Evolutionary conservation across 2,888 invertebrate genomes (phyloP).

Genomic region (Andrena flavipes): DNA sequence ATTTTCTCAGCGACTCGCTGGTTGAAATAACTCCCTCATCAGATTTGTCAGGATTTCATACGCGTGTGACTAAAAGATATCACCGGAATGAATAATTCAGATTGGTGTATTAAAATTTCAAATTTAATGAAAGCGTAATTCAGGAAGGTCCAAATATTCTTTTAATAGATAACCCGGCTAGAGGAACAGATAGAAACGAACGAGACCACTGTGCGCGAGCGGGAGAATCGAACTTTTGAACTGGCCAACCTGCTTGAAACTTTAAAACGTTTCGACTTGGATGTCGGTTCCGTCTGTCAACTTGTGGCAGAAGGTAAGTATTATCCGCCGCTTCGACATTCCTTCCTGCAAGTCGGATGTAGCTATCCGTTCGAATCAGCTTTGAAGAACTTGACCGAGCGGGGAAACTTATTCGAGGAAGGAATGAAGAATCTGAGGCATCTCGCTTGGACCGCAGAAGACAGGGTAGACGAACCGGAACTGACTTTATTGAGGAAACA

Average conservation of each 20-base stretch:
- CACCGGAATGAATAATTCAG: no score
- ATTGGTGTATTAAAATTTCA: no score
- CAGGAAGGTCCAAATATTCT: background rate
- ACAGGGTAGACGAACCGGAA: slow-evolving; percentile 56
- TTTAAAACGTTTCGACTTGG: slow-evolving; percentile 70
- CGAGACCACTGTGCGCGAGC: background rate
- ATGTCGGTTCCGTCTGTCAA: slow-evolving; percentile 68
- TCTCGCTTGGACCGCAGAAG: slow-evolving; percentile 68
- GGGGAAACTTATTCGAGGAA: slow-evolving; percentile 60
- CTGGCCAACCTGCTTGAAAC: slow-evolving; percentile 75
- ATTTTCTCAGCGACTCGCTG: no score
- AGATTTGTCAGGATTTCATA: no score
- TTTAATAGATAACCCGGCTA: slow-evolving; percentile 54
- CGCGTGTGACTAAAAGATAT: no score
- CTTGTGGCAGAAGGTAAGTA: slow-evolving; percentile 70
- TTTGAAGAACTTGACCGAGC: slow-evolving; percentile 71
- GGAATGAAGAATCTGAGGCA: slow-evolving; percentile 71
- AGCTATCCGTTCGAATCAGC: slow-evolving; percentile 54
- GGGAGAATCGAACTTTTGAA: slow-evolving; percentile 63
- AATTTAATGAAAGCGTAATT: no score
- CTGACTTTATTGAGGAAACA: slow-evolving; percentile 69
- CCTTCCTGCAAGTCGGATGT: slow-evolving; percentile 23
- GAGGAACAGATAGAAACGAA: slow-evolving; percentile 48
- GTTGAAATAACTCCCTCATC: no score
- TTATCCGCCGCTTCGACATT: slow-evolving; percentile 34